These are phyloP conservation scores for Diarsia rubi DNA, from an alignment of 2,888 invertebrate genomes.

Conservation along the genomic window DNA sequence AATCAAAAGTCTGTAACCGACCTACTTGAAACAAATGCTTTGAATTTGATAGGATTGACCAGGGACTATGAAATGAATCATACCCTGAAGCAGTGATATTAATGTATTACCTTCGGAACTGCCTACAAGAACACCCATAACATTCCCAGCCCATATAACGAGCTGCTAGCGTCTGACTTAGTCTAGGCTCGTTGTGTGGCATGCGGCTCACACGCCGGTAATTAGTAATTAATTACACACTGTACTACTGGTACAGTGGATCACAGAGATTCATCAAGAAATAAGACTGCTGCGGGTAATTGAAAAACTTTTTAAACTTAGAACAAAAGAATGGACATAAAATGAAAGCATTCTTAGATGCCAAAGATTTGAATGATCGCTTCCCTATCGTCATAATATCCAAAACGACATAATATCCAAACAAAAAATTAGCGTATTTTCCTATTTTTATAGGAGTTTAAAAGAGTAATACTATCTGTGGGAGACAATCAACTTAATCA, in stretches of 20 bases:
- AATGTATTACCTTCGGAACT: constrained; percentile 4
- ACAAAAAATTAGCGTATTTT: background rate
- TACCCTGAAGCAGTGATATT: too few species aligned
- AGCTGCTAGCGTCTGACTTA: background rate
- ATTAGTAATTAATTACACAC: constrained; percentile 25
- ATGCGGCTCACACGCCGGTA: constrained; percentile 37
- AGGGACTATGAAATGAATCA: background rate
- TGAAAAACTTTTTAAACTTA: background rate
- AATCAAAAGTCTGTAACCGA: background rate
- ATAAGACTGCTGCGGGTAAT: background rate
- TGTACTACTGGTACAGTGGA: background rate
- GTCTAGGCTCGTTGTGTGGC: background rate
- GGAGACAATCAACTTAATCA: background rate
- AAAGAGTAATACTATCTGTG: too few species aligned
- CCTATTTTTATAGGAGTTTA: too few species aligned
- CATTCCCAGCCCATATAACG: background rate
- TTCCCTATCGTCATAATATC: too few species aligned
- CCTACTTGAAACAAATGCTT: background rate
- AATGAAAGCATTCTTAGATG: background rate
- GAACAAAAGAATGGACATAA: background rate
- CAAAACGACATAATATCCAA: background rate
- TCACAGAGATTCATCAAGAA: background rate
- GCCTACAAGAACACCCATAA: background rate
- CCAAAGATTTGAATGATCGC: background rate
- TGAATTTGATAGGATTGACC: background rate